These are phyloP conservation scores for Acanthosepion pharaonis DNA, from an alignment of 2,888 invertebrate species.

Conservation along the genomic window DNA sequence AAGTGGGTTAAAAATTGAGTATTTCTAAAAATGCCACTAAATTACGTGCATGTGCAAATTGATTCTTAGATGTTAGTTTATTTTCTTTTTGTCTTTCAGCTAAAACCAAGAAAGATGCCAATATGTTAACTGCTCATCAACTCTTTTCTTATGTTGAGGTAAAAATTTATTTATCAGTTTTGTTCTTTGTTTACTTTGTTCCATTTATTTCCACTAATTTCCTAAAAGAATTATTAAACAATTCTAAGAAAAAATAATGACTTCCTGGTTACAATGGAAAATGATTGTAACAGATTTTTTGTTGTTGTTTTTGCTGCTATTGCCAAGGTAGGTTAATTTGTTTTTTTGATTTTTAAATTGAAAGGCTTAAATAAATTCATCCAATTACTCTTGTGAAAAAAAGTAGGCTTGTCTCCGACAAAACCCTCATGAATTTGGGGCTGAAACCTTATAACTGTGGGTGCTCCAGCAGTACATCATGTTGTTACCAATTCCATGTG, in stretches of 20 bases:
- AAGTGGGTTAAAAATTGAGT: neutral
- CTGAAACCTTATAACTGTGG: too few relatives aligned
- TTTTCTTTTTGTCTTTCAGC: slow-evolving; percentile 48
- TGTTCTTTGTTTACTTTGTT: neutral
- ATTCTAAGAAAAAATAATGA: neutral
- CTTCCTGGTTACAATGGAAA: too few relatives aligned
- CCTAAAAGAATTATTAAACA: neutral
- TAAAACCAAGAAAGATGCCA: slow-evolving; percentile 49
- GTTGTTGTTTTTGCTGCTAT: too few relatives aligned
- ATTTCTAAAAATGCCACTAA: neutral
- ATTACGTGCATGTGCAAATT: neutral
- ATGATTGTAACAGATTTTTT: too few relatives aligned
- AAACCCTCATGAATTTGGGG: too few relatives aligned
- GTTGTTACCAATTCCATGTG: too few relatives aligned
- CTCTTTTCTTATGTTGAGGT: slow-evolving; percentile 51
- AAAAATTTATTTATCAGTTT: neutral
- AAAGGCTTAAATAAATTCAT: too few relatives aligned
- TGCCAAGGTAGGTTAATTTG: too few relatives aligned
- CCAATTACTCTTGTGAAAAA: too few relatives aligned
- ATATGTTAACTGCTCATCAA: slow-evolving; percentile 48
- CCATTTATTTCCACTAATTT: neutral
- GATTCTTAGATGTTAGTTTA: neutral
- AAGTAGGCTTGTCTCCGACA: too few relatives aligned
- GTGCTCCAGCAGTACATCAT: too few relatives aligned
- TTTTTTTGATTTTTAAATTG: too few relatives aligned